These are phyloP conservation scores for Lagorchestes hirsutus DNA, from an alignment of 2,797 vertebrate species.

Conservation along the genomic window DNA sequence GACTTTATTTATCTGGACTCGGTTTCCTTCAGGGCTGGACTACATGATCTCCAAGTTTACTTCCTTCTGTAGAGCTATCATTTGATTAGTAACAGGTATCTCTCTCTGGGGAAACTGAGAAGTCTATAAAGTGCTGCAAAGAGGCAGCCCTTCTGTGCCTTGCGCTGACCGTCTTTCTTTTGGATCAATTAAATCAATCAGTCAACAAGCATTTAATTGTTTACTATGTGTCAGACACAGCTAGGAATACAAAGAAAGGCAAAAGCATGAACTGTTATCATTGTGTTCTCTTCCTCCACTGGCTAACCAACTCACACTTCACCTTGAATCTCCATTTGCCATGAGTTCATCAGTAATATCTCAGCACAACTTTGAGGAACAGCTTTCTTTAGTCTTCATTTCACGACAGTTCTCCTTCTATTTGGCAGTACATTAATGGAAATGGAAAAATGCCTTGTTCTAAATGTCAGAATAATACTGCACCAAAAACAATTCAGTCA, in stretches of 20 bases:
- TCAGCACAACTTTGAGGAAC: constrained; percentile 88
- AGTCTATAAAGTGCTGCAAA: background rate
- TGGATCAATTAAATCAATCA: background rate
- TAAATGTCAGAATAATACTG: constrained; percentile 92
- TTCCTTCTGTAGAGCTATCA: too few species aligned
- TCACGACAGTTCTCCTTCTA: constrained; percentile 89
- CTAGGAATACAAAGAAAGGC: background rate
- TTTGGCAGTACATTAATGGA: constrained; percentile 91
- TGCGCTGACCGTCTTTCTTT: background rate
- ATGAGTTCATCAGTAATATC: constrained; percentile 85
- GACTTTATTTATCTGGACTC: background rate
- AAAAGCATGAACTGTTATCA: constrained; percentile 47
- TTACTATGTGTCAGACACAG: background rate
- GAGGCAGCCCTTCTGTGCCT: background rate
- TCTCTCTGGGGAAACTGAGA: background rate
- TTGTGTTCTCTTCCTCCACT: constrained; percentile 73
- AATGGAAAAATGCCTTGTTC: constrained; percentile 91
- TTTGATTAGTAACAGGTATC: background rate
- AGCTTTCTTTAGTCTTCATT: constrained; percentile 92
- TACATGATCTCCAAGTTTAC: background rate
- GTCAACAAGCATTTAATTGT: background rate
- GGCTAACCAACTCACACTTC: constrained; percentile 69
- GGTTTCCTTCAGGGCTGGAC: background rate
- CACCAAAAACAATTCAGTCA: constrained; percentile 91
- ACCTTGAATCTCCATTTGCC: constrained; percentile 79